phyloP scores from a whole-genome alignment of 1,140 invertebrate species.

The Cheumatopsyche charites region DNA sequence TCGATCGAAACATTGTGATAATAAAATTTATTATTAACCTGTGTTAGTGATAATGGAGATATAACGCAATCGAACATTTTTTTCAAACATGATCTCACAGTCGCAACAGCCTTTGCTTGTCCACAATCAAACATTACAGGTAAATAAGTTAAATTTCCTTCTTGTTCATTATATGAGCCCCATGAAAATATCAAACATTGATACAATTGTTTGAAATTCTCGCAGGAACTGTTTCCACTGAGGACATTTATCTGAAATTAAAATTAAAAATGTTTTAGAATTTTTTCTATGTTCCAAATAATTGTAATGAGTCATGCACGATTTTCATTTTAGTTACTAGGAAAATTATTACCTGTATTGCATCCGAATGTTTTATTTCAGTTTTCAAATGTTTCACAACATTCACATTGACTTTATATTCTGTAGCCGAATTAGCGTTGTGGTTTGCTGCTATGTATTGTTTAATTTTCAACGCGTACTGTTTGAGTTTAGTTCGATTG shows the following conservation, averaged over 20 bases:
- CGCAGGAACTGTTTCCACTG: too few species aligned
- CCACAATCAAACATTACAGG: conserved; percentile 57
- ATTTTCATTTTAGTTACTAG: conserved; percentile 8
- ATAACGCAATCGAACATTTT: conserved; percentile 59
- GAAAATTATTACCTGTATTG: conserved; percentile 39
- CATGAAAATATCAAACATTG: conserved; percentile 55
- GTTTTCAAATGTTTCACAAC: conserved; percentile 54
- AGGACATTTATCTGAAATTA: conserved; percentile 54
- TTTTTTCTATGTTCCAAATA: conserved; percentile 48
- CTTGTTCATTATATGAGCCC: conserved; percentile 49
- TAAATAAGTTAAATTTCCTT: conserved; percentile 52
- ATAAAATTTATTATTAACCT: conserved; percentile 51
- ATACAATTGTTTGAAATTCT: conserved; percentile 44
- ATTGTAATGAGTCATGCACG: neutral
- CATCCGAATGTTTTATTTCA: conserved; percentile 55
- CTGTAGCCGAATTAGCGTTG: conserved; percentile 49
- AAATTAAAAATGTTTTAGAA: neutral
- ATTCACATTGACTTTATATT: conserved; percentile 53
- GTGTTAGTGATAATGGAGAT: conserved; percentile 54
- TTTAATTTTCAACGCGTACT: conserved; percentile 56
- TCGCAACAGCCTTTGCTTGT: conserved; percentile 50
- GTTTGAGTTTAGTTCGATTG: conserved; percentile 55
- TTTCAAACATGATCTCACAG: conserved; percentile 53
- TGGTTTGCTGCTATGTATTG: conserved; percentile 53
- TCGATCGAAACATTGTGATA: too few species aligned